Evolutionary conservation across 2,797 vertebrate species (phyloP).

Genomic region (Phoebastria nigripes): DNA sequence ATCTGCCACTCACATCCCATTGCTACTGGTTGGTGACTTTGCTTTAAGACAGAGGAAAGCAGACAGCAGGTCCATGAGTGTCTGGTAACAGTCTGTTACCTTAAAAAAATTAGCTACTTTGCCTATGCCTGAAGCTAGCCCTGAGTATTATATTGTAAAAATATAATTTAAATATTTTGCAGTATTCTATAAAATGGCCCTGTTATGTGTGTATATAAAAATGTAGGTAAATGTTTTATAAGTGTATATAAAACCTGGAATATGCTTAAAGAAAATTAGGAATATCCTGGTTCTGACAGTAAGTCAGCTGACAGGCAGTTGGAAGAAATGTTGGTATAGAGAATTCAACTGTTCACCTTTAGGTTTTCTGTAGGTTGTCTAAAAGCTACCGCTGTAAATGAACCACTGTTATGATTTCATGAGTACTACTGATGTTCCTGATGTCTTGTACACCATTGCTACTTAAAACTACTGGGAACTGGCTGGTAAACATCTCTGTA

Average conservation of each 20-base stretch:
- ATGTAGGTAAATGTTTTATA: neutral
- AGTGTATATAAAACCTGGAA: neutral
- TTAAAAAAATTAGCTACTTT: neutral
- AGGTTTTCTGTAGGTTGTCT: neutral
- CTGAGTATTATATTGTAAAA: neutral
- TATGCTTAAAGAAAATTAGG: neutral
- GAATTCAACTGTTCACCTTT: neutral
- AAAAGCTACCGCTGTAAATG: neutral
- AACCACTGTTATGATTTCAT: neutral
- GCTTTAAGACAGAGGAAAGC: neutral
- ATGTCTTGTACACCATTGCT: neutral
- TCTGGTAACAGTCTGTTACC: neutral
- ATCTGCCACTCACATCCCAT: neutral
- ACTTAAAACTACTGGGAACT: neutral
- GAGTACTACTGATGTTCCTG: neutral
- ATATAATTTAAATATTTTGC: rapidly evolving
- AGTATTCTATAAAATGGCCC: neutral
- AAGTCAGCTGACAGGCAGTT: neutral
- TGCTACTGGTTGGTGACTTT: neutral
- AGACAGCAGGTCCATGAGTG: neutral
- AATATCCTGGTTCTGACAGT: neutral
- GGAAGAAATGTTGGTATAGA: neutral
- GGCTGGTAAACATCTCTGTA: neutral
- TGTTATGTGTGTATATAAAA: neutral
- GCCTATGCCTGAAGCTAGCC: neutral